These are phyloP conservation scores for Enoplosus armatus DNA, from an alignment of 2,797 vertebrate species.

Conservation along the genomic window DNA sequence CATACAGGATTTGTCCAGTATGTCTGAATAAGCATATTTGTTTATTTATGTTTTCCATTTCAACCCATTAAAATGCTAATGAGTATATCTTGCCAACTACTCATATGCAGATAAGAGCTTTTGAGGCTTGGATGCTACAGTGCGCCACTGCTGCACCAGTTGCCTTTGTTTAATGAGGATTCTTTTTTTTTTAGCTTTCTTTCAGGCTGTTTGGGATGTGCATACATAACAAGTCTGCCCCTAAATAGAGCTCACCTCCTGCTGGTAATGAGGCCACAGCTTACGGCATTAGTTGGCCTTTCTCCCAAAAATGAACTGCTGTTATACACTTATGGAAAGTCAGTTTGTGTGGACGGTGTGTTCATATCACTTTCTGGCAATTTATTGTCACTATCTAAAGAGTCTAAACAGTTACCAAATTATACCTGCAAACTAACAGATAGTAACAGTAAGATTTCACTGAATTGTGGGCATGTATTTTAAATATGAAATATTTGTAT, in stretches of 20 bases:
- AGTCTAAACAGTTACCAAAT: background rate
- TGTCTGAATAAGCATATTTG: slow-evolving; percentile 57
- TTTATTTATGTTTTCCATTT: slow-evolving; percentile 66
- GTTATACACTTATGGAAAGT: slow-evolving; percentile 3
- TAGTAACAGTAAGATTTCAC: background rate
- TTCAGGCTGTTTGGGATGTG: slow-evolving; percentile 64
- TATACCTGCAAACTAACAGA: background rate
- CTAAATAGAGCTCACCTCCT: slow-evolving; percentile 64
- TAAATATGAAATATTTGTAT: background rate
- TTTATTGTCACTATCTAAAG: background rate
- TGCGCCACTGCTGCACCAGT: slow-evolving; percentile 48
- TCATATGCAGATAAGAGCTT: slow-evolving; percentile 74
- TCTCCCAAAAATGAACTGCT: slow-evolving; percentile 46
- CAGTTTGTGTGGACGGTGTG: background rate
- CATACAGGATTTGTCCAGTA: slow-evolving; percentile 41
- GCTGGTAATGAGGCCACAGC: slow-evolving; percentile 67
- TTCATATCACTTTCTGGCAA: background rate
- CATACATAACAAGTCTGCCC: slow-evolving; percentile 60
- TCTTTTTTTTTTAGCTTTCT: slow-evolving; percentile 43
- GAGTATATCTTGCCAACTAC: slow-evolving; percentile 55
- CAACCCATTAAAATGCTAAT: slow-evolving; percentile 71
- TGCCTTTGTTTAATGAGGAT: slow-evolving; percentile 65
- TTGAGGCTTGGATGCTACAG: slow-evolving; percentile 54
- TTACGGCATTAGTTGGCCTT: slow-evolving; percentile 48
- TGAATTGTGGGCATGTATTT: background rate